phyloP scores from a whole-genome alignment of 2,797 vertebrate species.

The Nyctalus aviator region DNA sequence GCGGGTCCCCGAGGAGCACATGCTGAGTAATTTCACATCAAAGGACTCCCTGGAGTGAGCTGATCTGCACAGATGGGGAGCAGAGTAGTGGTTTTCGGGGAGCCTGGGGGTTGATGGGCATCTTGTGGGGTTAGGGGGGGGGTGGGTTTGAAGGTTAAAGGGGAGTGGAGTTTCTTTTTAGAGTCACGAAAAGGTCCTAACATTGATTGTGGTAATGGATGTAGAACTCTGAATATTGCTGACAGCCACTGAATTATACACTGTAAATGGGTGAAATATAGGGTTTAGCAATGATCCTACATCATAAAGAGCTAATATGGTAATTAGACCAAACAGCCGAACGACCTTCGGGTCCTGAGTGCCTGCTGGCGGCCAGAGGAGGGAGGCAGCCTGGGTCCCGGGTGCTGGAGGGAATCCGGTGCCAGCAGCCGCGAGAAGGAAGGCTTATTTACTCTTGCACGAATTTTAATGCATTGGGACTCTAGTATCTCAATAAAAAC shows the following conservation, averaged over 20 bases:
- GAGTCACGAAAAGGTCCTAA: background rate
- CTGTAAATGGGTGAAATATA: background rate
- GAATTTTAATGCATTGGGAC: no score
- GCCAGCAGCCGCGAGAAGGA: no score
- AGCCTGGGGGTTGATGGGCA: no score
- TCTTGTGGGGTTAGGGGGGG: rapidly evolving
- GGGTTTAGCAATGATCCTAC: background rate
- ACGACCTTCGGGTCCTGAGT: no score
- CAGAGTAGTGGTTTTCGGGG: background rate
- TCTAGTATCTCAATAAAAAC: background rate
- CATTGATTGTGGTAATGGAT: background rate
- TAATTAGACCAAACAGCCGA: no score
- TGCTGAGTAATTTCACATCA: rapidly evolving
- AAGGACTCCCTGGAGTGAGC: background rate
- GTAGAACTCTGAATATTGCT: background rate
- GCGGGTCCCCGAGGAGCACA: rapidly evolving
- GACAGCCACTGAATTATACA: background rate
- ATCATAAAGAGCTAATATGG: no score
- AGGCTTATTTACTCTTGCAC: no score
- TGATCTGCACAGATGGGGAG: background rate
- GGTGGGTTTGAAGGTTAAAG: no score
- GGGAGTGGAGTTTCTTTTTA: background rate
- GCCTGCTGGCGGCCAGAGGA: no score
- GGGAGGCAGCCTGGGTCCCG: no score
- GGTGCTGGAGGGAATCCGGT: no score